Evolutionary conservation across 2,113 vertebrate species (phyloP).

Genomic region (Danionella cerebrum): DNA sequence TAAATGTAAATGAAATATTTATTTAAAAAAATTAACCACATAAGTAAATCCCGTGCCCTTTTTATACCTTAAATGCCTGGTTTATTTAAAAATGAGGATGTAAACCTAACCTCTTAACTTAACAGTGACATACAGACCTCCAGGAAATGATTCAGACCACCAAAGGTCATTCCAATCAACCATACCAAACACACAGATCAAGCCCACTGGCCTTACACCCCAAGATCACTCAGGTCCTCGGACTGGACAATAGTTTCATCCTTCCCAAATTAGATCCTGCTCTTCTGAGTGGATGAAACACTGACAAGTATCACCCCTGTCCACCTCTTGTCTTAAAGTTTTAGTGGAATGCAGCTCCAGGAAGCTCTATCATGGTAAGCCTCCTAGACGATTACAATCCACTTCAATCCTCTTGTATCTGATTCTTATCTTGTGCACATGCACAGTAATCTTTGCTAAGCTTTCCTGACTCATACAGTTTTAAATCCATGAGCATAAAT

Average conservation of each 20-base stretch:
- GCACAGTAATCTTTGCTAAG: constrained; percentile 14
- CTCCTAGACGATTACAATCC: constrained; percentile 1
- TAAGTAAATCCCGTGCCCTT: no score
- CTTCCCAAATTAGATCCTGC: neutral
- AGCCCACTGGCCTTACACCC: neutral
- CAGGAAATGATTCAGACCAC: neutral
- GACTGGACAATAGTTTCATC: neutral
- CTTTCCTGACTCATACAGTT: neutral
- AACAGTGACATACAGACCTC: neutral
- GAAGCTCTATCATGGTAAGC: neutral
- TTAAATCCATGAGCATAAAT: neutral
- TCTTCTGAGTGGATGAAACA: neutral
- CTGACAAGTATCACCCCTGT: neutral
- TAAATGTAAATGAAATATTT: no score
- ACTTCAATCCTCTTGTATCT: constrained; percentile 13
- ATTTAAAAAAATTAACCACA: no score
- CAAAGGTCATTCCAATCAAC: neutral
- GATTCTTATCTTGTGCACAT: neutral
- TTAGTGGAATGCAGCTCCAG: neutral
- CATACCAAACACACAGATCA: neutral
- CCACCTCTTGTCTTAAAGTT: neutral
- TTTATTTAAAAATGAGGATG: no score
- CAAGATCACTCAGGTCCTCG: neutral
- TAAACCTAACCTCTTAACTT: no score
- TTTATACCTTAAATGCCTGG: no score